phyloP scores from a whole-genome alignment of 2,113 vertebrate species.

The Nothobranchius furzeri region DNA sequence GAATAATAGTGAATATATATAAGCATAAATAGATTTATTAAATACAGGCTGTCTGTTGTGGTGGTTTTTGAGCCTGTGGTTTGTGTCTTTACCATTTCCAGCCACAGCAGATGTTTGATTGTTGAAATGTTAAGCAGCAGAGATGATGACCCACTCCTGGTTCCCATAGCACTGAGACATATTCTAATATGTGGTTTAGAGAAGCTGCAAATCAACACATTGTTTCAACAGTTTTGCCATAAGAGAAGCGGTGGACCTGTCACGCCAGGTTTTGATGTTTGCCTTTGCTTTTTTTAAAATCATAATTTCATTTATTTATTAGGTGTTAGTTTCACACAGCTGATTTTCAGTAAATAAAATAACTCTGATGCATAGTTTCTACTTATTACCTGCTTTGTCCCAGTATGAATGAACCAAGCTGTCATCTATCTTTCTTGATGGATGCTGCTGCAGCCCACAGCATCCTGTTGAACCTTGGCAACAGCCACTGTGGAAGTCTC shows the following conservation, averaged over 20 bases:
- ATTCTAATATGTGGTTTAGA: neutral
- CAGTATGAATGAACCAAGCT: too few species aligned
- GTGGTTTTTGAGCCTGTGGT: neutral
- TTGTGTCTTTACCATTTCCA: neutral
- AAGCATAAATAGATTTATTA: too few species aligned
- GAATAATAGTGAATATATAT: neutral
- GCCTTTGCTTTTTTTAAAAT: too few species aligned
- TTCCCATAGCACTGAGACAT: neutral
- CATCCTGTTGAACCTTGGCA: conserved; percentile 19
- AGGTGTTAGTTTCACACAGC: too few species aligned
- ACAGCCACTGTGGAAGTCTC: neutral
- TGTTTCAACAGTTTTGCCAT: neutral
- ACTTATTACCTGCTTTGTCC: too few species aligned
- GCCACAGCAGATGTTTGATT: neutral
- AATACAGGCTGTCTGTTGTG: neutral
- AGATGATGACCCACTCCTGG: neutral
- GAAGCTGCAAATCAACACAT: neutral
- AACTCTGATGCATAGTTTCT: too few species aligned
- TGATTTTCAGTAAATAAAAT: too few species aligned
- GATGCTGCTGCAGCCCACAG: neutral
- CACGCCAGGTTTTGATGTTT: neutral
- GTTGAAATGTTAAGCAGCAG: neutral
- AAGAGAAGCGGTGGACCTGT: neutral
- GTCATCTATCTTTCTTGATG: neutral
- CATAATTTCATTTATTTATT: too few species aligned